Percentiles rank a stretch among this genome's conserved stretches.
These are phyloP conservation scores for Pygoscelis adeliae DNA, from an alignment of 2,113 vertebrate genomes.

Conservation along the genomic window DNA sequence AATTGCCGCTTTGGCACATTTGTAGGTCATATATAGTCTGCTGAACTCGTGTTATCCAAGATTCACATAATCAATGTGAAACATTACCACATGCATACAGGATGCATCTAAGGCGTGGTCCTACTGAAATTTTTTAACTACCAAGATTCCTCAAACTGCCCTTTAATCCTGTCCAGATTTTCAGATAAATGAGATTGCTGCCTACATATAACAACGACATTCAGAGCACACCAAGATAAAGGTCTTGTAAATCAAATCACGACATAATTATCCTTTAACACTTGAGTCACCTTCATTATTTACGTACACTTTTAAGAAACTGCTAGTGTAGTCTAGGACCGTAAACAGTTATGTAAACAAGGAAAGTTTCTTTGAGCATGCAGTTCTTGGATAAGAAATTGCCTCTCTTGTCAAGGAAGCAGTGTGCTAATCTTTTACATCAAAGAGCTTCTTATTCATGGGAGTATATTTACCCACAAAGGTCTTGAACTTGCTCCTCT, in stretches of 20 bases:
- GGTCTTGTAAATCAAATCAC: neutral
- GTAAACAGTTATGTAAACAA: neutral
- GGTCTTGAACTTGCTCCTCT: neutral
- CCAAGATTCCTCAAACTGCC: neutral
- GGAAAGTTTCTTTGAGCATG: neutral
- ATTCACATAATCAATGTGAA: slow-evolving; percentile 35
- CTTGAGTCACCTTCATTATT: neutral
- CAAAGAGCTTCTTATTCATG: neutral
- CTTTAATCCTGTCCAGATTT: slow-evolving; percentile 1
- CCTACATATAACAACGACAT: neutral
- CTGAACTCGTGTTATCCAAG: slow-evolving; percentile 27
- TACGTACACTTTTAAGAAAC: neutral
- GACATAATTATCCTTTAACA: neutral
- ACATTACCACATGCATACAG: neutral
- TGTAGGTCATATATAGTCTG: slow-evolving; percentile 2
- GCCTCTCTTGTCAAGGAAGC: neutral
- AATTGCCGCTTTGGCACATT: slow-evolving; percentile 16
- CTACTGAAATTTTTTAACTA: slow-evolving; percentile 22
- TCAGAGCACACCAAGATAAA: neutral
- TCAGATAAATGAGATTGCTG: neutral
- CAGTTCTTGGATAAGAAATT: neutral
- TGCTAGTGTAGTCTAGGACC: neutral
- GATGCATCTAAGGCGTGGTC: neutral
- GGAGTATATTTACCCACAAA: neutral
- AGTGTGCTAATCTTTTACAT: neutral